phyloP scores from a whole-genome alignment of 2,113 vertebrate species.

The Coreoperca whiteheadi region DNA sequence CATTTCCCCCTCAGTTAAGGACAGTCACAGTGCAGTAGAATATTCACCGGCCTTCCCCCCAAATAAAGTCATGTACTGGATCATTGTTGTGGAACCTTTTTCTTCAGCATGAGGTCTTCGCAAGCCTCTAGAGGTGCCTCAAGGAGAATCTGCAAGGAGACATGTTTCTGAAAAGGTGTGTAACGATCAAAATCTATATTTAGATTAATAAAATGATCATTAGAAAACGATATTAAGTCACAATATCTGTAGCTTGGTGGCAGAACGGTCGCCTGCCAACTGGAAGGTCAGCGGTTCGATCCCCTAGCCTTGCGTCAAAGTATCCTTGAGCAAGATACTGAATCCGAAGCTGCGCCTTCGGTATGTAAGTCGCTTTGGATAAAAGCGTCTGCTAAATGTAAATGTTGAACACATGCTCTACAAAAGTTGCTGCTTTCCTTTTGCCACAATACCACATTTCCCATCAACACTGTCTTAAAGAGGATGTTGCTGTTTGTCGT shows the following conservation, averaged over 20 bases:
- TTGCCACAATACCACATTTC: neutral
- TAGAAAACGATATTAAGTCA: neutral
- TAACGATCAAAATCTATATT: neutral
- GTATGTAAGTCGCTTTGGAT: too few relatives aligned
- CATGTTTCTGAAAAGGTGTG: neutral
- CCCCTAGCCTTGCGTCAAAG: too few relatives aligned
- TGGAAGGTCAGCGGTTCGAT: too few relatives aligned
- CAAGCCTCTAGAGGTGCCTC: neutral
- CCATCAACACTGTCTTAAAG: neutral
- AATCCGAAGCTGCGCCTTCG: too few relatives aligned
- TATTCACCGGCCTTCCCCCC: neutral
- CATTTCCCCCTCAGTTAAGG: neutral
- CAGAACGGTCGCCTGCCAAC: too few relatives aligned
- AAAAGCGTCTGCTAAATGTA: too few relatives aligned
- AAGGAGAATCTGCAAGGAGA: neutral
- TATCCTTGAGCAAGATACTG: too few relatives aligned
- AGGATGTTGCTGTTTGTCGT: neutral
- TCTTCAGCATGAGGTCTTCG: neutral
- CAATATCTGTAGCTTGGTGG: too few relatives aligned
- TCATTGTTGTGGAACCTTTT: neutral
- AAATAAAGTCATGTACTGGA: neutral
- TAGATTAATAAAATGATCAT: neutral
- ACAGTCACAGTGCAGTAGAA: neutral
- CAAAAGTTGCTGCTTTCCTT: neutral
- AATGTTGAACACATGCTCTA: neutral